A percentile compares a stretch with the other conserved stretches of the same genome.
phyloP scores from a whole-genome alignment of 2,113 vertebrate genomes.

The Sardina pilchardus region DNA sequence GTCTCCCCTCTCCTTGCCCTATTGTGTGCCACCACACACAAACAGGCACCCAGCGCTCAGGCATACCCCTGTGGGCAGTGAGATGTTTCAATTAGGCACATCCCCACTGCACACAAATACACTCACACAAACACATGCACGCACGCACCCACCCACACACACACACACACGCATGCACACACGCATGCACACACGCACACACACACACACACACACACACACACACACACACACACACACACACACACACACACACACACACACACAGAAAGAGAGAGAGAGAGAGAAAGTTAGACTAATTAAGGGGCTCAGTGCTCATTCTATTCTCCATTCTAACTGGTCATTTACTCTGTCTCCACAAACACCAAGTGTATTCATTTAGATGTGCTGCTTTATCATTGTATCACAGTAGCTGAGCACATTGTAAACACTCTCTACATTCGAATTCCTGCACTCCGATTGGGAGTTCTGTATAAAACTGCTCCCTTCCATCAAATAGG shows the following conservation, averaged over 20 bases:
- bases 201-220: background rate
- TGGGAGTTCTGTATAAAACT: background rate
- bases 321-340: background rate
- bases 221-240: slow-evolving; percentile 15
- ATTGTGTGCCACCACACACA: slow-evolving; percentile 12
- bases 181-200: background rate
- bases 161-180: background rate
- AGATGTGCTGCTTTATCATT: background rate
- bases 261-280: background rate
- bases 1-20: slow-evolving; percentile 8
- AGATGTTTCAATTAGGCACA: slow-evolving; percentile 34
- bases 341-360: background rate
- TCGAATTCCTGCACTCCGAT: background rate
- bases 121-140: slow-evolving; percentile 5
- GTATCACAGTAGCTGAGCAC: background rate
- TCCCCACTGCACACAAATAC: slow-evolving; percentile 4
- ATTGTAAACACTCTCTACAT: background rate
- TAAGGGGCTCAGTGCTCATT: background rate
- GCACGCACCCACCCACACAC: slow-evolving; percentile 19
- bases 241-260: slow-evolving; percentile 21
- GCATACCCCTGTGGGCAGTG: background rate
- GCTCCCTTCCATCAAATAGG: background rate
- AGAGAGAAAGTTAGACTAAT: background rate
- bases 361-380: background rate
- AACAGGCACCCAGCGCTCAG: background rate